Conservation (phyloP, 2,797 vertebrate genomes). For the Sebastes oblongus region DNA sequence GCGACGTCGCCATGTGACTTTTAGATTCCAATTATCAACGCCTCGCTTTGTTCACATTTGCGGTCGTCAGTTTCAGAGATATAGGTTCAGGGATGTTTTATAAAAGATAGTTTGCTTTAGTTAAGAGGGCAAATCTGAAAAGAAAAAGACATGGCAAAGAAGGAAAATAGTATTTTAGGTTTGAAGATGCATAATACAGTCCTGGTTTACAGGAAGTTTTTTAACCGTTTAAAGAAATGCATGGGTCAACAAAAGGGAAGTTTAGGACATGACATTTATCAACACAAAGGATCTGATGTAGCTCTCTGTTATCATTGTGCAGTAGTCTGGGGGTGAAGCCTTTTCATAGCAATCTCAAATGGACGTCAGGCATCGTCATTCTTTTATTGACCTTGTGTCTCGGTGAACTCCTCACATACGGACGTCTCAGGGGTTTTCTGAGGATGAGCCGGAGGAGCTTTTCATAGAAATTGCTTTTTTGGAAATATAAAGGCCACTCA, state of each 20-base stretch:
- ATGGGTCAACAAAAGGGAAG: neutral
- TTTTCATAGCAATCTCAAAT: neutral
- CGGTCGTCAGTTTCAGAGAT: neutral
- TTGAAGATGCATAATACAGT: neutral
- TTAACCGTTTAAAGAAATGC: neutral
- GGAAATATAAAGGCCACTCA: constrained; percentile 32
- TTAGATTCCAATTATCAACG: constrained; percentile 27
- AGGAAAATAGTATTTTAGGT: neutral
- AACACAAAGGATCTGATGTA: constrained; percentile 3
- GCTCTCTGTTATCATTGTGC: neutral
- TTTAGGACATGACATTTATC: constrained; percentile 5
- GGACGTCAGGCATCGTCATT: constrained; percentile 7
- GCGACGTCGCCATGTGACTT: constrained; percentile 7
- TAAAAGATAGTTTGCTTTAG: neutral
- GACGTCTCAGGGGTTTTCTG: constrained; percentile 16
- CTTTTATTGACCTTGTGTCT: constrained; percentile 32
- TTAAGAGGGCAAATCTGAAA: neutral
- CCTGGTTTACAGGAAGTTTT: neutral
- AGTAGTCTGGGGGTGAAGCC: neutral
- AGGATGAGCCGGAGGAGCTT: constrained; percentile 30
- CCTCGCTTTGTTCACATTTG: constrained; percentile 1
- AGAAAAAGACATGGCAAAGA: neutral
- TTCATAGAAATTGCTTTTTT: constrained; percentile 30
- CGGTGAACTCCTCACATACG: constrained; percentile 13
- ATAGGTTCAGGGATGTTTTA: neutral